Percentiles rank a stretch among this genome's conserved stretches.
Evolutionary conservation across 2,797 vertebrate species (phyloP).

Genomic region (Hemibagrus guttatus): DNA sequence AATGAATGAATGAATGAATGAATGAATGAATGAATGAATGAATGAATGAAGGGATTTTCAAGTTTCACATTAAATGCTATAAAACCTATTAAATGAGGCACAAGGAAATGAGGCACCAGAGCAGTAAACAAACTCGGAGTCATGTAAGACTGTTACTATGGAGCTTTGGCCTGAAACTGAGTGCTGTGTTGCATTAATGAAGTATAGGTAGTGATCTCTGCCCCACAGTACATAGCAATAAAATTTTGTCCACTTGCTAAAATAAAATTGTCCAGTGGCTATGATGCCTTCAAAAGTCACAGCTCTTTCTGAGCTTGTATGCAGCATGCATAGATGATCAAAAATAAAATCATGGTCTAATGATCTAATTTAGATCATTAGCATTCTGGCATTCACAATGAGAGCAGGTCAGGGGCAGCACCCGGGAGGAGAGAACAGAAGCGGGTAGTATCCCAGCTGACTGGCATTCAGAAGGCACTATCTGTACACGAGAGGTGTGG

Average conservation of each 20-base stretch:
- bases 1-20: no score
- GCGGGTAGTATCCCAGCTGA: constrained; percentile 45
- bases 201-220: constrained; percentile 10
- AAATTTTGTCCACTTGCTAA: not conserved
- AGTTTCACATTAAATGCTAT: constrained; percentile 7
- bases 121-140: constrained; percentile 23
- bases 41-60: not conserved
- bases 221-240: not conserved
- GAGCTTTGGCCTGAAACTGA: constrained; percentile 24
- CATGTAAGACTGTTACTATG: constrained; percentile 28
- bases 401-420: constrained; percentile 33
- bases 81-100: not conserved
- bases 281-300: not conserved
- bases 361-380: constrained; percentile 20
- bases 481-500: constrained; percentile 54
- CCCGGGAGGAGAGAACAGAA: constrained; percentile 23
- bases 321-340: not conserved
- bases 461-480: constrained; percentile 47
- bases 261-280: not conserved
- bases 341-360: constrained; percentile 13
- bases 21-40: no score
- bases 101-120: not conserved
- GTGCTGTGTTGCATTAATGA: constrained; percentile 15
- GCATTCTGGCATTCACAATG: constrained; percentile 13
- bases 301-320: not conserved